A percentile compares a stretch with the other conserved stretches of the same genome.
These are phyloP conservation scores for Andrena chrysosceles DNA, from an alignment of 2,888 invertebrate species.

Conservation along the genomic window DNA sequence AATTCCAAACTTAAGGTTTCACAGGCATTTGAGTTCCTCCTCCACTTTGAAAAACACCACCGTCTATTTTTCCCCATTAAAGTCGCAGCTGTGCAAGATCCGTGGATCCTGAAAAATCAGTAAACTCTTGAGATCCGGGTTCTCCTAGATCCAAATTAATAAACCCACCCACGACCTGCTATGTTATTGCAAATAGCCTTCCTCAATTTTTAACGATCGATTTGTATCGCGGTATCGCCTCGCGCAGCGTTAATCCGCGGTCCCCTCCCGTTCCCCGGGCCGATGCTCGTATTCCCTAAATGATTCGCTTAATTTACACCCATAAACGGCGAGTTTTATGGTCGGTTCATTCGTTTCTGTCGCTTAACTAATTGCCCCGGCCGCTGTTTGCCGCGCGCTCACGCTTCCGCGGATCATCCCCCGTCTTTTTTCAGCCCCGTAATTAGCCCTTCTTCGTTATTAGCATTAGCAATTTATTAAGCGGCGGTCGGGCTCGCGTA, in stretches of 20 bases:
- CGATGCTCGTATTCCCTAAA: slow-evolving; percentile 45
- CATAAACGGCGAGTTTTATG: slow-evolving; percentile 58
- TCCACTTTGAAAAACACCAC: too few species aligned
- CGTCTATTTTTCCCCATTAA: too few species aligned
- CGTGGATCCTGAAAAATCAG: too few species aligned
- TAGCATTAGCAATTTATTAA: slow-evolving; percentile 61
- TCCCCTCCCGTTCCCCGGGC: neutral
- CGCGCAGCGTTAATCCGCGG: neutral
- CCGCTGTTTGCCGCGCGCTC: slow-evolving; percentile 42
- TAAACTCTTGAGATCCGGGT: too few species aligned
- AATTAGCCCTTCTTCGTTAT: slow-evolving; percentile 62
- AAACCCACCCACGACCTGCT: neutral
- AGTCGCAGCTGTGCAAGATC: too few species aligned
- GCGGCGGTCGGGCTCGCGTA: slow-evolving; percentile 48
- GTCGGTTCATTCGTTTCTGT: slow-evolving; percentile 58
- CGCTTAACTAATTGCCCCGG: slow-evolving; percentile 59
- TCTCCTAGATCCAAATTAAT: neutral
- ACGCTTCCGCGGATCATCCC: slow-evolving; percentile 36
- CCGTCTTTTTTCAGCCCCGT: slow-evolving; percentile 46
- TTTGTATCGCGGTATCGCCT: neutral
- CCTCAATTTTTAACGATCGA: neutral
- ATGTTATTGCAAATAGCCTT: neutral
- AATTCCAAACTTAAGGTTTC: too few species aligned
- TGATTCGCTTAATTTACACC: slow-evolving; percentile 61
- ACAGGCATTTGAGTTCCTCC: too few species aligned